Conservation (phyloP, 2,797 vertebrate species). For the Liasis olivaceus region DNA sequence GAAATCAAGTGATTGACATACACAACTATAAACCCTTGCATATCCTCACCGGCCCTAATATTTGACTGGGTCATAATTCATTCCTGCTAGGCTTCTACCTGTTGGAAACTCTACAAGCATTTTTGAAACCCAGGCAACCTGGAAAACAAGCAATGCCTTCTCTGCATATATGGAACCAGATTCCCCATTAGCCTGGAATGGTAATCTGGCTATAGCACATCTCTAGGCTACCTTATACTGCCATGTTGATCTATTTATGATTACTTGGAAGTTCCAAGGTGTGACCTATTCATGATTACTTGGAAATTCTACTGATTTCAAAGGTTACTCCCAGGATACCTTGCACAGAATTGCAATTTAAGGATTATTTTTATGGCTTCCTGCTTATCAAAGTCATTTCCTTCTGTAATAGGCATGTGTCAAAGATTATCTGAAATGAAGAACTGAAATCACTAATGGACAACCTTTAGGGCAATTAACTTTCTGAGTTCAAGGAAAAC, state of each 20-base stretch:
- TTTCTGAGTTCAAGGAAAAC: conserved; percentile 16
- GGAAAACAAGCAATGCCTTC: background rate
- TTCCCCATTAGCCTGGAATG: background rate
- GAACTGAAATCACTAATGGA: conserved; percentile 19
- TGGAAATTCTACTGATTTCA: background rate
- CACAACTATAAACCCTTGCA: background rate
- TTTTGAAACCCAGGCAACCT: background rate
- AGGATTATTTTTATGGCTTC: conserved; percentile 11
- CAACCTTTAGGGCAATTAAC: background rate
- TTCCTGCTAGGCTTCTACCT: background rate
- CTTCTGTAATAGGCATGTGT: conserved; percentile 1
- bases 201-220: background rate
- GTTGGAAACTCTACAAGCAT: background rate
- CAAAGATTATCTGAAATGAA: conserved; percentile 25
- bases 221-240: background rate
- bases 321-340: background rate
- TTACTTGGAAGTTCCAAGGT: background rate
- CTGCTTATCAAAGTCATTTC: conserved; percentile 21
- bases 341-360: background rate
- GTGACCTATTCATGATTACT: background rate
- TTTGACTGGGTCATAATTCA: background rate
- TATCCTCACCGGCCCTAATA: background rate
- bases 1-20: background rate
- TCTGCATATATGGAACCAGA: background rate
- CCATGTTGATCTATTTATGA: background rate